Evolutionary conservation across 2,888 invertebrate species (phyloP).

Genomic region (Tipula confusa): DNA sequence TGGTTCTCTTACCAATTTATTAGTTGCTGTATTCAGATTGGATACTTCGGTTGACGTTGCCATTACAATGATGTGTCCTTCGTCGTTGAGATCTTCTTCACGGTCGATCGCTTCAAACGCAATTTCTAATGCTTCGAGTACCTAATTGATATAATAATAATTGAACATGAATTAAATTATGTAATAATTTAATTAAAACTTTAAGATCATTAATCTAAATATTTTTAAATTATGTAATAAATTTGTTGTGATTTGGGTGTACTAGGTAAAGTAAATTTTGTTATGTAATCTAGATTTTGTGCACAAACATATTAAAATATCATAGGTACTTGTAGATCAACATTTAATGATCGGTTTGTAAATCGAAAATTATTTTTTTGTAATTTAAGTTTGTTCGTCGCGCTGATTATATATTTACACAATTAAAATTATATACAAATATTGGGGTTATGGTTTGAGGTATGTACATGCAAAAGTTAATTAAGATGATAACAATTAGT

Average conservation of each 20-base stretch:
- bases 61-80: background rate
- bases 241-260: background rate
- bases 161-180: constrained; percentile 33
- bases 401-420: too few species aligned
- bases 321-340: too few species aligned
- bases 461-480: background rate
- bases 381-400: too few species aligned
- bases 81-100: constrained; percentile 42
- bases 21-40: background rate
- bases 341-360: too few species aligned
- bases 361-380: too few species aligned
- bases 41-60: constrained; percentile 35
- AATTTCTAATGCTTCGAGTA: constrained; percentile 60
- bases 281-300: too few species aligned
- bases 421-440: too few species aligned
- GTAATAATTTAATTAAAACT: constrained; percentile 35
- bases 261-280: too few species aligned
- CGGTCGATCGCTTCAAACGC: constrained; percentile 61
- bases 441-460: too few species aligned
- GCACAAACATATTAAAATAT: too few species aligned
- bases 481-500: constrained; percentile 12
- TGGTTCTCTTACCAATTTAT: constrained; percentile 41
- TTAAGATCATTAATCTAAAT: constrained; percentile 16
- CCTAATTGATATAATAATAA: constrained; percentile 50
- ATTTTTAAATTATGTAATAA: constrained; percentile 31